Evolutionary conservation across 2,113 vertebrate genomes (phyloP), one percentile per base, ranked within the genome.

Genomic region (Cyanoliseus patagonus): DNA sequence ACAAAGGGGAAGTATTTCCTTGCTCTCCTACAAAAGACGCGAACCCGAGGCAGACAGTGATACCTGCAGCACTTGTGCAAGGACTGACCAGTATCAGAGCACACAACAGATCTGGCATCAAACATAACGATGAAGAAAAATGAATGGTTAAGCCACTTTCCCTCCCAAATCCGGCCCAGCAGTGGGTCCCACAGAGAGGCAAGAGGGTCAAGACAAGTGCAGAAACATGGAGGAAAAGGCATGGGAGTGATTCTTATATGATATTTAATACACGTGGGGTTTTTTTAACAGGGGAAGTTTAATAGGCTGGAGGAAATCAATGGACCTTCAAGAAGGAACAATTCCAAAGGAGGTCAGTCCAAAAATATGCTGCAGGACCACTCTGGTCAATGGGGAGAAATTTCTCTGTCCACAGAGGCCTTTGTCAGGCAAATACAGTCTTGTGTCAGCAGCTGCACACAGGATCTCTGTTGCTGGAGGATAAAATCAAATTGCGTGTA

Each of bases 391-490:
- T 9, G 47, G 80, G 86, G 73, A 70, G 66, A 69, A 67, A 72
- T 69, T 52, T 87, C 66, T 33, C 41, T 64, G 79, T 52, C 88
- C 69, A n/a, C 41, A 59, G 80, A 77, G 76, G 68, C 76, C 73
- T 92, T 72, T 81, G 86, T 91, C 84, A 92, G 93, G 81, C 57
- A 87, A 96, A 96, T 85, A 87, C 79, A 91, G 89, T 84, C 95
- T 86, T 73, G 83, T 75, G 86, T 92, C 95, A 95, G 92, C 94
- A 96, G 91, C 94, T 87, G 83, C 89, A 91, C 83, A 78, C 57
- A 47, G 70, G 84, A 64, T 25, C 66, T 89, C 84, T 3, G 4
- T 30, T 59, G 86, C 91, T 84, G 77, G 52, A 94, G 83, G 77
- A 95, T 47, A 72, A 96, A 87, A 94, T 86, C 66, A 61, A 83